These are phyloP conservation scores for Ahaetulla prasina DNA, from an alignment of 2,113 vertebrate species.

Conservation along the genomic window DNA sequence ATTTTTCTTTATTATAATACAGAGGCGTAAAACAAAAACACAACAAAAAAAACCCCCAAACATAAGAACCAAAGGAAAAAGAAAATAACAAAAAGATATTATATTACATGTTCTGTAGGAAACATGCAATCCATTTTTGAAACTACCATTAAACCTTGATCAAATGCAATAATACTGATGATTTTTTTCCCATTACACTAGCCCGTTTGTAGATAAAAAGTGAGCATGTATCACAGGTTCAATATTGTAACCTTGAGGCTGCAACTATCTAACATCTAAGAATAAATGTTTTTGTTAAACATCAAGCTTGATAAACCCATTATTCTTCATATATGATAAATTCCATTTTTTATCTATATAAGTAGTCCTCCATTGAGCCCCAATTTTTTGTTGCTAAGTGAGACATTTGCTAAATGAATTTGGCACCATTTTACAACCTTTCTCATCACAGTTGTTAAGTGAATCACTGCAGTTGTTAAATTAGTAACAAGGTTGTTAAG, in stretches of 20 bases:
- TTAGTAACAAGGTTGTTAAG: no score
- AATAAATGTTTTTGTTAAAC: background rate
- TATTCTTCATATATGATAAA: background rate
- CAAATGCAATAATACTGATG: background rate
- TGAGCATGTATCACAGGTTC: background rate
- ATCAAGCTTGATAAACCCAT: background rate
- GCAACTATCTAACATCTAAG: background rate
- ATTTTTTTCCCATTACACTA: background rate
- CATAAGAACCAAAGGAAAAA: background rate
- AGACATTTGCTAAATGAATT: no score
- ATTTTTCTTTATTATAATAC: background rate
- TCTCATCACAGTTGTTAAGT: no score
- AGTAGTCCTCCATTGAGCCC: no score
- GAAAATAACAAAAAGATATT: background rate
- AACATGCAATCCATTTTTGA: background rate
- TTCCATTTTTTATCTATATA: background rate
- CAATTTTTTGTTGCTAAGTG: no score
- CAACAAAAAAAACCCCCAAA: background rate
- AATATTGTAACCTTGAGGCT: background rate
- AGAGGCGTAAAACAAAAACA: background rate
- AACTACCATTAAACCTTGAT: background rate
- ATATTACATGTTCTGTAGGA: background rate
- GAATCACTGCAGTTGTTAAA: no score
- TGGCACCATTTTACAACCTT: no score
- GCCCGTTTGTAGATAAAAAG: background rate